Percentiles rank a stretch among this genome's conserved stretches.
phyloP scores from a whole-genome alignment of 2,113 vertebrate species.

The Synchiropus splendidus region DNA sequence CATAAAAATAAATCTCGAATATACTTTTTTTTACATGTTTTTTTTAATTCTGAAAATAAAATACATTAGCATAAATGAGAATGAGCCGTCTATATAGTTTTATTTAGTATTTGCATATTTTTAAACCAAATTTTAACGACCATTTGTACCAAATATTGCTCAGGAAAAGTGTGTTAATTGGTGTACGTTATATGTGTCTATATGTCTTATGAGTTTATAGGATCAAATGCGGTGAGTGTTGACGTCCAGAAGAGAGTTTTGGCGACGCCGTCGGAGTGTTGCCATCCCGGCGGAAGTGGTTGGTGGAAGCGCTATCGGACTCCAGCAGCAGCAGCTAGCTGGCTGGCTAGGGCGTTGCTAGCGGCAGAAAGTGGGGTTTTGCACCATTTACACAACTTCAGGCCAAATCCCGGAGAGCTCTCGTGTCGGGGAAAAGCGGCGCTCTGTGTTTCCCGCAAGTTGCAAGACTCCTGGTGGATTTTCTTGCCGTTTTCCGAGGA shows the following conservation, averaged over 20 bases:
- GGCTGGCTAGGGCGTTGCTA: slow-evolving; percentile 66
- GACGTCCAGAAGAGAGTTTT: not conserved
- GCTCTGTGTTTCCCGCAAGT: slow-evolving; percentile 10
- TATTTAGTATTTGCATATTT: no score
- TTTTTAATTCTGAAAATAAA: no score
- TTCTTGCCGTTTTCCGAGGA: slow-evolving; percentile 3
- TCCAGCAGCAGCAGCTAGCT: slow-evolving; percentile 34
- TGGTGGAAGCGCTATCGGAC: slow-evolving; percentile 38
- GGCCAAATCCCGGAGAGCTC: slow-evolving; percentile 8
- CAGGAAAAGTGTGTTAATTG: no score
- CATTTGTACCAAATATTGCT: no score
- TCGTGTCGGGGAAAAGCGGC: slow-evolving; percentile 3
- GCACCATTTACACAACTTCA: slow-evolving; percentile 29
- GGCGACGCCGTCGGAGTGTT: slow-evolving; percentile 14
- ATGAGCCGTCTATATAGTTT: no score
- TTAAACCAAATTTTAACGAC: no score
- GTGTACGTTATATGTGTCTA: no score
- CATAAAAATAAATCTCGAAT: no score
- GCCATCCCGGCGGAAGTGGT: slow-evolving; percentile 58
- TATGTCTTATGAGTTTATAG: no score
- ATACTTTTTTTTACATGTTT: no score
- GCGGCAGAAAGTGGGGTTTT: slow-evolving; percentile 52
- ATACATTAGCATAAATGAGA: no score
- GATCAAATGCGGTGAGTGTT: no score
- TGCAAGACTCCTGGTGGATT: not conserved